Percentiles rank a stretch among this genome's conserved stretches.
These are phyloP conservation scores for Orthonevra nobilis DNA, from an alignment of 2,888 invertebrate genomes.

Conservation along the genomic window DNA sequence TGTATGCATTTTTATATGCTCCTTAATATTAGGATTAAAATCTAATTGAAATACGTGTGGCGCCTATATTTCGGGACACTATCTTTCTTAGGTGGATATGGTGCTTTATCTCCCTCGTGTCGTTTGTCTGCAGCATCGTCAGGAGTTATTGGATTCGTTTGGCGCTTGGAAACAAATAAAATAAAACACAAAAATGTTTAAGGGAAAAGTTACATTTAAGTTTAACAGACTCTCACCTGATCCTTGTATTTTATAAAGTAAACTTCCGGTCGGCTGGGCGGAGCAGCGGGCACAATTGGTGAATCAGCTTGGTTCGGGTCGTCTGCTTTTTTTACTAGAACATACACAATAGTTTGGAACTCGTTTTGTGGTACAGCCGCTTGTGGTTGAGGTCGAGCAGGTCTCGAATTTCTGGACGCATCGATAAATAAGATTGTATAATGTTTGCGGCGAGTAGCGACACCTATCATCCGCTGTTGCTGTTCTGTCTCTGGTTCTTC, in stretches of 20 bases:
- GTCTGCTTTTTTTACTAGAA: conserved; percentile 5
- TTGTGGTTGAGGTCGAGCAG: neutral
- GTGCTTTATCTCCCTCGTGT: neutral
- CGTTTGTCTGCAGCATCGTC: too few species aligned
- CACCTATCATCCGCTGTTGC: neutral
- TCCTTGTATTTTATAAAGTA: conserved; percentile 14
- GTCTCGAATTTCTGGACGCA: neutral
- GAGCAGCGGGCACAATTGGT: neutral
- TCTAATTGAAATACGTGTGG: too few species aligned
- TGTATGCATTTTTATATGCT: too few species aligned
- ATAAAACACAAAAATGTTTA: neutral
- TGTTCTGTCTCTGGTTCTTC: neutral
- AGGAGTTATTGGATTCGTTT: too few species aligned
- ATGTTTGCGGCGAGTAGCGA: conserved; percentile 1
- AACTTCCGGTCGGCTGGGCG: conserved; percentile 7
- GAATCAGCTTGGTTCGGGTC: neutral
- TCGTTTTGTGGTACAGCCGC: neutral
- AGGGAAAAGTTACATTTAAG: too few species aligned
- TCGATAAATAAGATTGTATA: conserved; percentile 17
- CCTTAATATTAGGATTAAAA: too few species aligned
- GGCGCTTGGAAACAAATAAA: neutral
- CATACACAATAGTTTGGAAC: conserved; percentile 16
- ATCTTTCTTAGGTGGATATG: neutral
- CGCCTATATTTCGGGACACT: neutral
- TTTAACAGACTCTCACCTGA: neutral